phyloP scores from a whole-genome alignment of 2,113 vertebrate species.

The Actinemys pallida region DNA sequence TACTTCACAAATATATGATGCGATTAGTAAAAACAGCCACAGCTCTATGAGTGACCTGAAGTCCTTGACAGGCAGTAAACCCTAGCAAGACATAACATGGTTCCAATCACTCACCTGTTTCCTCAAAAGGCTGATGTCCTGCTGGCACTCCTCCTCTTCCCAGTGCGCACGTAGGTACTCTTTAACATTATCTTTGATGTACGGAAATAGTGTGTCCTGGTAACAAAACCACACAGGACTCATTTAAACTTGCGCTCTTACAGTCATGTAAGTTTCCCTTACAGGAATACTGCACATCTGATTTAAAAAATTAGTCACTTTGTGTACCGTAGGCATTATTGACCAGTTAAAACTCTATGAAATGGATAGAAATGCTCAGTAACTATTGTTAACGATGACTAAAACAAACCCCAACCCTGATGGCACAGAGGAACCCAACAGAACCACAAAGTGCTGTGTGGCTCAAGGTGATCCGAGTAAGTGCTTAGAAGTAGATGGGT shows the following conservation, averaged over 20 bases:
- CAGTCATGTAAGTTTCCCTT: background rate
- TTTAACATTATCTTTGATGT: slow-evolving; percentile 91
- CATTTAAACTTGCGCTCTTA: background rate
- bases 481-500: background rate
- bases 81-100: fast-evolving
- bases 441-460: background rate
- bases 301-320: no score
- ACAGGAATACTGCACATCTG: fast-evolving
- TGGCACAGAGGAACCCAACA: background rate
- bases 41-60: fast-evolving
- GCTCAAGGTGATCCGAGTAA: background rate
- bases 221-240: background rate
- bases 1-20: background rate
- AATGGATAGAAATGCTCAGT: background rate
- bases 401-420: background rate
- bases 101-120: slow-evolving; percentile 88
- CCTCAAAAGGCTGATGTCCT: slow-evolving; percentile 90
- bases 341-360: background rate
- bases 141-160: slow-evolving; percentile 96
- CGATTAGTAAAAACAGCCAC: background rate
- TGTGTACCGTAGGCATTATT: background rate
- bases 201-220: slow-evolving; percentile 95
- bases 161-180: slow-evolving; percentile 91
- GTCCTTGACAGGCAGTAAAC: background rate
- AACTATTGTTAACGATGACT: background rate